Evolutionary conservation across 2,113 vertebrate genomes (phyloP).

Genomic region (Chaenogobius annularis): DNA sequence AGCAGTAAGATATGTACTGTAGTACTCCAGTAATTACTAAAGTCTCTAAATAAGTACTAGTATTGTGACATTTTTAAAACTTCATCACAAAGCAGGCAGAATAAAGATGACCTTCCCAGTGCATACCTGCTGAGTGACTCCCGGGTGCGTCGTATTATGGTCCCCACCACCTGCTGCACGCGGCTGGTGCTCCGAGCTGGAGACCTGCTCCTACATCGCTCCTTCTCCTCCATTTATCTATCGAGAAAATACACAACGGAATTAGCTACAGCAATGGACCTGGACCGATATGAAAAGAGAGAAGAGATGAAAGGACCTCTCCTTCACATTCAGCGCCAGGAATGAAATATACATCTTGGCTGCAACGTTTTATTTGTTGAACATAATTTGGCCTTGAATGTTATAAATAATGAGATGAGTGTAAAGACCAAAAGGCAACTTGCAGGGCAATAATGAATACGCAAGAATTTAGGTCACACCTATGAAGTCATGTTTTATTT

Average conservation of each 20-base stretch:
- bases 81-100: neutral
- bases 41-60: neutral
- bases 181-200: constrained; percentile 85
- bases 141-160: constrained; percentile 91
- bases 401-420: constrained; percentile 44
- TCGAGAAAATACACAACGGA: constrained; percentile 29
- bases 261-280: constrained; percentile 10
- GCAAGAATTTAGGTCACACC: constrained; percentile 17
- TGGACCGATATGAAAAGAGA: constrained; percentile 13
- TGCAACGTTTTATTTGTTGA: constrained; percentile 44
- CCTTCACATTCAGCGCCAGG: constrained; percentile 13
- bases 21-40: neutral
- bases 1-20: neutral
- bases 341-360: constrained; percentile 28
- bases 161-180: constrained; percentile 95
- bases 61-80: neutral
- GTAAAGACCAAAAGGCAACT: constrained; percentile 15
- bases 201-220: constrained; percentile 86
- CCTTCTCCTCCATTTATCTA: constrained; percentile 98
- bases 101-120: neutral
- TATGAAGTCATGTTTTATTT: constrained; percentile 19
- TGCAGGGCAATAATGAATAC: constrained; percentile 16
- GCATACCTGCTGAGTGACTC: constrained; percentile 86
- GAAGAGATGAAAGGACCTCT: constrained; percentile 31
- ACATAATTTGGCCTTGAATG: constrained; percentile 32